These are phyloP conservation scores for Pemphigus obesinymphae DNA, from an alignment of 1,140 invertebrate species.

Conservation along the genomic window DNA sequence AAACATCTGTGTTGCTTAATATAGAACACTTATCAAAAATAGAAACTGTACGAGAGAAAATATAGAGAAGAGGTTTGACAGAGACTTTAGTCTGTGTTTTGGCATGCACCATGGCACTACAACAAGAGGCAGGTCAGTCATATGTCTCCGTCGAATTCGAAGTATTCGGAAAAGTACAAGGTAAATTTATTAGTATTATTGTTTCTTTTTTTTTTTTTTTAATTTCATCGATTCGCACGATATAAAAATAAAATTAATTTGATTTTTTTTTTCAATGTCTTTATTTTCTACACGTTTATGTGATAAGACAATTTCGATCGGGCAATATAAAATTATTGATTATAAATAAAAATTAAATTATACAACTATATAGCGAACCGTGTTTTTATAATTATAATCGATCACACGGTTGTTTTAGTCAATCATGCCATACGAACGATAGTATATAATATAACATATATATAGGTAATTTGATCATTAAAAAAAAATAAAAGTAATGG, in stretches of 20 bases:
- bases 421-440: too few relatives aligned
- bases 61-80: neutral
- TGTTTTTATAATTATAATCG: neutral
- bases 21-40: slow-evolving; percentile 29
- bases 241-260: too few relatives aligned
- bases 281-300: too few relatives aligned
- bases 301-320: too few relatives aligned
- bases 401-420: too few relatives aligned
- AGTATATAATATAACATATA: too few relatives aligned
- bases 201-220: too few relatives aligned
- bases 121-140: slow-evolving; percentile 44
- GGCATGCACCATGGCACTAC: slow-evolving; percentile 36
- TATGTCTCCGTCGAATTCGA: slow-evolving; percentile 80
- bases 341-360: too few relatives aligned
- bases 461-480: neutral
- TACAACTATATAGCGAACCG: too few relatives aligned
- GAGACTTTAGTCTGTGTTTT: slow-evolving; percentile 22
- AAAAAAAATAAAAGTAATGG: neutral
- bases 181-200: slow-evolving; percentile 56
- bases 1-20: slow-evolving; percentile 33
- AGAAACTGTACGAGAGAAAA: slow-evolving; percentile 17
- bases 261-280: too few relatives aligned
- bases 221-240: too few relatives aligned
- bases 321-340: too few relatives aligned
- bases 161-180: slow-evolving; percentile 83